These are phyloP conservation scores for Camponotus vicinus DNA, from an alignment of 1,140 invertebrate genomes.

Conservation along the genomic window DNA sequence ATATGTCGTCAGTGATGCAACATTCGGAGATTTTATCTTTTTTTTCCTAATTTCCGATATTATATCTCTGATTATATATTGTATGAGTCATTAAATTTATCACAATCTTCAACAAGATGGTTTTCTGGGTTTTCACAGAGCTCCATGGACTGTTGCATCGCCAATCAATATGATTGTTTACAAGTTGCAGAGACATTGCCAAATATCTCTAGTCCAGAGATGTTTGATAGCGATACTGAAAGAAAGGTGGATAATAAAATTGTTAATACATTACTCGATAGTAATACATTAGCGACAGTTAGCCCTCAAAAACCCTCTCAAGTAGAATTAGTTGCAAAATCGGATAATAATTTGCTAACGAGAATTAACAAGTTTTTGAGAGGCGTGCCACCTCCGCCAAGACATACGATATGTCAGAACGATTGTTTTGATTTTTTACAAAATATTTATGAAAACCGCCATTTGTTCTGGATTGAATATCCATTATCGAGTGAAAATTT, in stretches of 20 bases:
- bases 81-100: background rate
- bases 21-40: no score
- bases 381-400: conserved; percentile 89
- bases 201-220: conserved; percentile 80
- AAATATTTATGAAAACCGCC: conserved; percentile 82
- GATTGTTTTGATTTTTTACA: conserved; percentile 88
- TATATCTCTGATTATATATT: background rate
- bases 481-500: conserved; percentile 66
- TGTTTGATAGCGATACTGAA: conserved; percentile 82
- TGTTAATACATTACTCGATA: conserved; percentile 31
- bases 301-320: conserved; percentile 75
- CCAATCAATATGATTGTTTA: conserved; percentile 57
- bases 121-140: conserved; percentile 69
- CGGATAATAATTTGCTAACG: conserved; percentile 74
- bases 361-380: conserved; percentile 82
- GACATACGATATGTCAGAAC: conserved; percentile 88
- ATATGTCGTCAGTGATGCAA: background rate
- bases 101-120: background rate
- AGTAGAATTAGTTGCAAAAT: conserved; percentile 77
- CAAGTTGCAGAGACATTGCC: conserved; percentile 33
- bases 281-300: conserved; percentile 7
- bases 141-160: conserved; percentile 80
- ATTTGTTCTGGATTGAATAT: conserved; percentile 82
- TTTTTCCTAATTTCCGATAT: background rate
- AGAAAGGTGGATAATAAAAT: conserved; percentile 62